Base-by-base conservation (phyloP, 2,888 invertebrate genomes). In the Drosophila prolongata region DNA sequence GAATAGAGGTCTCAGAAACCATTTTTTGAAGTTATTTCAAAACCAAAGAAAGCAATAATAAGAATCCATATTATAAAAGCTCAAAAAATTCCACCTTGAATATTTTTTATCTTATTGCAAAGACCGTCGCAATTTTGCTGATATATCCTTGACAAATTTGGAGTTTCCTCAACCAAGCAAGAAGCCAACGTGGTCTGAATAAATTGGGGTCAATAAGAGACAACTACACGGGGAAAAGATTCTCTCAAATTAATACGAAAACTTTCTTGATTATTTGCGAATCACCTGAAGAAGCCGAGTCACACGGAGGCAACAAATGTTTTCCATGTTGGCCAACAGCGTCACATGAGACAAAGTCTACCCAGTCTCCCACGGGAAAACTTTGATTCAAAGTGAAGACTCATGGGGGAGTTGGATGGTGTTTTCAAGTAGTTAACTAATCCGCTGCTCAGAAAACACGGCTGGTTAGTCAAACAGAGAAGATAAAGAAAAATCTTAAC, bases 241-340 rank as follows among this genome's bases (percentile, higher is more conserved):
- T 44, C 58, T 70, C 66, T 60, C 79, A 77, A 83, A 86, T 86
- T 83, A 86, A 83, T 86, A 73, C 80, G 79, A 80, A 82, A 84
- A 85, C 74, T 85, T 84, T 87, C 80, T 84, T 87, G 85, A 87
- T 87, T 85, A 87, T 87, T 85, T 87, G 87, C 77, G 80, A 85
- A 87, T 85, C 82, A 85, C 82, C 85, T 76, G 61, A 71, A 75
- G 38, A 61, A 49, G 34, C 35, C 47, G 64, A 67, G 68, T 38
- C 70, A 54, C n/a, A 43, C 54, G 47, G 35, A 42, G 58, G 61
- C 50, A 40, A 68, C 74, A 79, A 81, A 74, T 75, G 66, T 66
- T 67, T 66, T 72, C 73, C 77, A 80, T 78, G 72, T 71, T 80
- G 66, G 73, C 73, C 59, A 34, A 16, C 47, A 34, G 11, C 34